Conservation (phyloP, 2,888 invertebrate genomes). For the Habrosyne pyritoides region DNA sequence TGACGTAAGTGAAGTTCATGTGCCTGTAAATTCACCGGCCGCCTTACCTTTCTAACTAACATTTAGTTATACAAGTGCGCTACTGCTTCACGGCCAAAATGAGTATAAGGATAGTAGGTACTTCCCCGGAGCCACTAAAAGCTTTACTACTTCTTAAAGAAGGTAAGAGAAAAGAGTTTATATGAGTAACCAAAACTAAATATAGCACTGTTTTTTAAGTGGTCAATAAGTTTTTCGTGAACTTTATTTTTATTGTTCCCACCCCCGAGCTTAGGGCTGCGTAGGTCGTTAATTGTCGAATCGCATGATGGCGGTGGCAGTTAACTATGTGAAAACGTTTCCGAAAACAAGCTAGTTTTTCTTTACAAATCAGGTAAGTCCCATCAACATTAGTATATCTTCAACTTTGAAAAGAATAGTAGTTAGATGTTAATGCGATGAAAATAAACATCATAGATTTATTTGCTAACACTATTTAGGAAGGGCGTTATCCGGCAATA, state of each 20-base stretch:
- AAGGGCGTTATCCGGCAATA: not conserved
- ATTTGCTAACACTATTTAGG: not conserved
- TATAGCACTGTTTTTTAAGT: too few relatives aligned
- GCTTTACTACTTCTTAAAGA: too few relatives aligned
- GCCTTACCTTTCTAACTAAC: too few relatives aligned
- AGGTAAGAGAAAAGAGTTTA: too few relatives aligned
- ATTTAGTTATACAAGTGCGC: too few relatives aligned
- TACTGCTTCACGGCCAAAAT: too few relatives aligned
- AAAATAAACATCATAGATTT: slow-evolving; percentile 9
- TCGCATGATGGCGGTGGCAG: slow-evolving; percentile 59
- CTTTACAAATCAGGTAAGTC: slow-evolving; percentile 52
- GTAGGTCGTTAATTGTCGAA: slow-evolving; percentile 59
- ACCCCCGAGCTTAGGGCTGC: slow-evolving; percentile 28
- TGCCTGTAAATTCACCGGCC: too few relatives aligned
- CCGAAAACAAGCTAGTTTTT: slow-evolving; percentile 71
- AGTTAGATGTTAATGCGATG: slow-evolving; percentile 54
- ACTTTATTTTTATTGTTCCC: slow-evolving; percentile 47
- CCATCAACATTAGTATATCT: slow-evolving; percentile 38
- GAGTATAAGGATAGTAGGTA: too few relatives aligned
- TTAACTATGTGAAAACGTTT: slow-evolving; percentile 74
- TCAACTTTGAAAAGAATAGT: slow-evolving; percentile 37
- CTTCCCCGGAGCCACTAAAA: too few relatives aligned
- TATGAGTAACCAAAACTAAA: too few relatives aligned
- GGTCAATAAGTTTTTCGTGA: slow-evolving; percentile 33
- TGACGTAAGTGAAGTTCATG: too few relatives aligned